A percentile compares a stretch with the other conserved stretches of the same genome.
phyloP scores from a whole-genome alignment of 2,797 vertebrate species.

The Chrysocyon brachyurus region DNA sequence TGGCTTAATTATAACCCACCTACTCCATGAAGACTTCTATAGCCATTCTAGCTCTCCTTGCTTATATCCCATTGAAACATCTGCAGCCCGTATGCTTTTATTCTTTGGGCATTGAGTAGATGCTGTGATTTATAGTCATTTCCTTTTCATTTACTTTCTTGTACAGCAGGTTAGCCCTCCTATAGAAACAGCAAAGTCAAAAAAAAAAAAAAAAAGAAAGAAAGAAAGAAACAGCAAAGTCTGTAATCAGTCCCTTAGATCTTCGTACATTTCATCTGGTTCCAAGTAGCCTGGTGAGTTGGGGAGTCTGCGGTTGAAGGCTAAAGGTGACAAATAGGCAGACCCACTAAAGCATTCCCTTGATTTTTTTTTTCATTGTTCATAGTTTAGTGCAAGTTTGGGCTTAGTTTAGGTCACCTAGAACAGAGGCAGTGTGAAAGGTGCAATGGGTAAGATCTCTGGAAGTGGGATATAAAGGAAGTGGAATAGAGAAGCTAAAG shows the following conservation, averaged over 20 bases:
- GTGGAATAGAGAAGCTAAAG: constrained; percentile 21
- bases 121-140: neutral
- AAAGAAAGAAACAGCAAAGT: neutral
- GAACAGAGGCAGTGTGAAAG: neutral
- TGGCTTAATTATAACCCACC: neutral
- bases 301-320: neutral
- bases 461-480: neutral
- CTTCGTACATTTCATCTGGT: neutral
- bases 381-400: neutral
- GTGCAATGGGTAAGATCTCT: neutral
- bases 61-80: neutral
- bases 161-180: neutral
- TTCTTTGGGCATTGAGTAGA: neutral
- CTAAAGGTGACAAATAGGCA: neutral
- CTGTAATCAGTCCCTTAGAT: neutral
- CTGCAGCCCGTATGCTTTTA: neutral
- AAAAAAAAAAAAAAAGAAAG: too few relatives aligned
- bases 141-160: neutral
- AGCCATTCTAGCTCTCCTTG: neutral
- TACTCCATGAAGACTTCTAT: neutral
- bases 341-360: neutral
- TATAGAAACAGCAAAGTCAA: neutral
- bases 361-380: neutral
- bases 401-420: neutral
- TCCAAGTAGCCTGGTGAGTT: neutral